These are phyloP conservation scores for Rhombomys opimus DNA, from an alignment of 2,113 vertebrate genomes.

Conservation along the genomic window DNA sequence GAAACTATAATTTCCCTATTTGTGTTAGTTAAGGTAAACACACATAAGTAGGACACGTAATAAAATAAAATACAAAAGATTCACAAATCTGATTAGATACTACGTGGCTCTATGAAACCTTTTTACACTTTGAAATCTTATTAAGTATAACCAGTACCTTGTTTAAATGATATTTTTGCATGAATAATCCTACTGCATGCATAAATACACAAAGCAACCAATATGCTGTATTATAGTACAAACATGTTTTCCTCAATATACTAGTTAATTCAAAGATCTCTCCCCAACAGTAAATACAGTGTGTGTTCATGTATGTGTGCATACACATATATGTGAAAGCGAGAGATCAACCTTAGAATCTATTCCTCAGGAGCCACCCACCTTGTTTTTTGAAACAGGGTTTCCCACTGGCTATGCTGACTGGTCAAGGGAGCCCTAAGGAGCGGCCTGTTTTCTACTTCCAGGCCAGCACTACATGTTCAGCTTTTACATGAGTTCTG, in stretches of 20 bases:
- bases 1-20: not conserved
- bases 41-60: not conserved
- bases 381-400: not conserved
- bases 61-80: constrained; percentile 19
- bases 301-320: not conserved
- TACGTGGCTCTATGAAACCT: not conserved
- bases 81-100: not conserved
- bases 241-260: not conserved
- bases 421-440: not conserved
- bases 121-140: constrained; percentile 31
- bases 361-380: not conserved
- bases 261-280: constrained; percentile 41
- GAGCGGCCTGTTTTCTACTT: not conserved
- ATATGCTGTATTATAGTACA: not conserved
- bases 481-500: not conserved
- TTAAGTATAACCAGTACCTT: constrained; percentile 28
- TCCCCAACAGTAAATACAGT: not conserved
- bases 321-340: not conserved
- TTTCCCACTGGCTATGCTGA: not conserved
- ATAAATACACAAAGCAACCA: constrained; percentile 49
- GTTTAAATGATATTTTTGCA: constrained; percentile 1
- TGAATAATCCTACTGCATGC: constrained; percentile 16
- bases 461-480: not conserved
- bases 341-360: not conserved
- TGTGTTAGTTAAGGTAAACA: constrained; percentile 38